phyloP scores from a whole-genome alignment of 2,113 vertebrate genomes.

The Phoenicopterus ruber region DNA sequence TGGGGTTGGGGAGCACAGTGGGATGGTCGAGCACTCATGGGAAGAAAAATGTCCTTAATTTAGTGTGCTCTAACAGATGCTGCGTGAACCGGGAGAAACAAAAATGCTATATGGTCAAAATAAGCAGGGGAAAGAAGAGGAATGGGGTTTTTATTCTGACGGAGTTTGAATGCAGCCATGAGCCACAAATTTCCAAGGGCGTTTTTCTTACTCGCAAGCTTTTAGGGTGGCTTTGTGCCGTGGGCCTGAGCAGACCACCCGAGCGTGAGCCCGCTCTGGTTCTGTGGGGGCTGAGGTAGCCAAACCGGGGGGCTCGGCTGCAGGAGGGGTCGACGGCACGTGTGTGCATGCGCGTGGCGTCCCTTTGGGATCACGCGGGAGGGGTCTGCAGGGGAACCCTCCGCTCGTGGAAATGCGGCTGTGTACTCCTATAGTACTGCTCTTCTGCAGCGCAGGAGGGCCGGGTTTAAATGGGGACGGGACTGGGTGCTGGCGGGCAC shows the following conservation, averaged over 20 bases:
- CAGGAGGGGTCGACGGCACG: neutral
- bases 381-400: neutral
- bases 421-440: fast-evolving
- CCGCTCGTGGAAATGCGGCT: neutral
- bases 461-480: neutral
- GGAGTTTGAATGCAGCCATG: neutral
- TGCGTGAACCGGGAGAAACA: neutral
- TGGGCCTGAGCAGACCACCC: fast-evolving
- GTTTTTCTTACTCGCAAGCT: neutral
- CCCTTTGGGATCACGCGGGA: fast-evolving
- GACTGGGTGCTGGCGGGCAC: neutral
- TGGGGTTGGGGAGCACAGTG: neutral
- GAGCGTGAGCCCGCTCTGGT: neutral
- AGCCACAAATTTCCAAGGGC: neutral
- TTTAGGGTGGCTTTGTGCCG: neutral
- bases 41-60: neutral
- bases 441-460: neutral
- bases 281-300: neutral
- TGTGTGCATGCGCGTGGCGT: neutral
- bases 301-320: neutral
- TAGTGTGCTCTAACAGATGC: neutral
- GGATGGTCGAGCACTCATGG: neutral
- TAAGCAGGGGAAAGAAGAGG: neutral
- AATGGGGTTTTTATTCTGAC: fast-evolving
- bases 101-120: fast-evolving